phyloP scores from a whole-genome alignment of 2,888 invertebrate species.

The Ichneumoninae sp. region DNA sequence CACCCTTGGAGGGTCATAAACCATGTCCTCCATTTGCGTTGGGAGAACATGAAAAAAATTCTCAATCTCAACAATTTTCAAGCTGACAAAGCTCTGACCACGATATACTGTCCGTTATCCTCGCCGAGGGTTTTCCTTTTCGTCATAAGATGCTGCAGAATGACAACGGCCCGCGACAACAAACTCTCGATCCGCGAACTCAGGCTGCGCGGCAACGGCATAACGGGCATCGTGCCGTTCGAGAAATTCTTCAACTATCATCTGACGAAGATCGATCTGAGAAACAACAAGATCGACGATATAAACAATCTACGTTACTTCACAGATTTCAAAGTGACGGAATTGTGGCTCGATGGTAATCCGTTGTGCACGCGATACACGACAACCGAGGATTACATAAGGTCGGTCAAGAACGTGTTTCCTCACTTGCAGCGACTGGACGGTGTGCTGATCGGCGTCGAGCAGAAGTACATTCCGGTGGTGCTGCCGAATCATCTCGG shows the following conservation, averaged over 20 bases:
- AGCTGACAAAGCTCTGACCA: slow-evolving; percentile 74
- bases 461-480: slow-evolving; percentile 74
- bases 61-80: slow-evolving; percentile 80
- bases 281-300: slow-evolving; percentile 78
- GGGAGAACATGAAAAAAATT: slow-evolving; percentile 74
- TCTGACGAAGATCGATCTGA: slow-evolving; percentile 78
- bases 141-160: slow-evolving; percentile 75
- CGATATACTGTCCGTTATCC: slow-evolving; percentile 80
- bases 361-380: slow-evolving; percentile 78
- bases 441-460: slow-evolving; percentile 77
- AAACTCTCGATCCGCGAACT: slow-evolving; percentile 78
- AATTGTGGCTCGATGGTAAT: slow-evolving; percentile 82
- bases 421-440: slow-evolving; percentile 80
- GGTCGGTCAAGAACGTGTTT: slow-evolving; percentile 76
- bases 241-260: slow-evolving; percentile 79
- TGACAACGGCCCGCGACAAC: slow-evolving; percentile 70
- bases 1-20: slow-evolving; percentile 75
- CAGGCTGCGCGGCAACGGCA: slow-evolving; percentile 76
- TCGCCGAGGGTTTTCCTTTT: slow-evolving; percentile 75
- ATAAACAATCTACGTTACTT: slow-evolving; percentile 77
- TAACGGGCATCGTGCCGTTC: slow-evolving; percentile 72
- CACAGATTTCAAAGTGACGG: slow-evolving; percentile 79
- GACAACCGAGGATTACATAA: slow-evolving; percentile 77
- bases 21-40: slow-evolving; percentile 74
- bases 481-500: slow-evolving; percentile 75